Base-by-base conservation (phyloP, 2,888 invertebrate species). In the Drosophila pegasa region DNA sequence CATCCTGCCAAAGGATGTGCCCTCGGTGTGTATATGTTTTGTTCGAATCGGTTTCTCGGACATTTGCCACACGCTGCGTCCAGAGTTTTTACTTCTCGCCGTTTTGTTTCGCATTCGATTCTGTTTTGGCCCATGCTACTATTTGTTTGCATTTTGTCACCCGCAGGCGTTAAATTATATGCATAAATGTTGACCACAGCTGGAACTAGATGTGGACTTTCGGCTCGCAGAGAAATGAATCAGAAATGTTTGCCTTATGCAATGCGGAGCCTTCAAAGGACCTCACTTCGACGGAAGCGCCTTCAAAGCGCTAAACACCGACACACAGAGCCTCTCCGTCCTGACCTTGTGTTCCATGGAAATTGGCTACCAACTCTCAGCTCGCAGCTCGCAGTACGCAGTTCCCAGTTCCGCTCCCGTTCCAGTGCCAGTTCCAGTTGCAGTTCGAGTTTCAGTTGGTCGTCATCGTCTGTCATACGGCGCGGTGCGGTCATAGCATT, bases 401-500 rank as follows among this genome's bases (percentile, higher is more conserved):
- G 8, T 48, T 52, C n/a, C 51, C 18, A 10, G 27, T 48, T 20
- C 57, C 37, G 48, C 38, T 35, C 33, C 41, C 18, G 48, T 58
- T 50, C 35, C 51, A 43, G 29, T 52, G 25, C 29, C 54, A 40
- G 40, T 51, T 43, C 16, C 47, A 20, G 45, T 56, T 27, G 14
- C 67, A 37, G 12, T 37, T 57, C 37, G 31, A 20, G 22, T 38
- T 20, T 38, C 22, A 22, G 47, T 66, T 38, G 35, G 20, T 41
- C 62, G 48, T 40, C 62, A 47, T 63, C 84, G 89, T 80, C 88
- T 87, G 88, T 84, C 84, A 84, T 67, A 65, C 71, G 77, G 57
- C 51, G 88, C 75, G 78, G 77, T 55, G 89, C 68, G 79, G 79
- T 90, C 89, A 90, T 88, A 90, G 90, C 89, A 89, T 89, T 90